Evolutionary conservation across 2,888 invertebrate species (phyloP), one percentile per base, ranked within the genome.

Genomic region (Polyommatus icarus): DNA sequence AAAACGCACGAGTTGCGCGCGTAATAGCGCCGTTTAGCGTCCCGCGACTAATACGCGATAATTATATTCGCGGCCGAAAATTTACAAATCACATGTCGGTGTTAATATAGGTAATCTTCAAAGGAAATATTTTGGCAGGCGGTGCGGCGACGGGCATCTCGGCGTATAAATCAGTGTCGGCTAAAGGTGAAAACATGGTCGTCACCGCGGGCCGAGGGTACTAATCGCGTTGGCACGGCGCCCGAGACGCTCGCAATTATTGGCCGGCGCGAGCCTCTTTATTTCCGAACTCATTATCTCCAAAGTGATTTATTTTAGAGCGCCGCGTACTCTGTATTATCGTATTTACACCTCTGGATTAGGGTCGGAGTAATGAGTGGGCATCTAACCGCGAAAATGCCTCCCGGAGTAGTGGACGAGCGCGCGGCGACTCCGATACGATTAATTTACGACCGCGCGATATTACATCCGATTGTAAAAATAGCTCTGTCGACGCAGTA

Each of bases 231-330:
- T 93, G 93, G 93, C 90, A 24, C 71, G 75, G 77, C 77, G 89
- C 92, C 93, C 92, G 83, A 81, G 81, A 83, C 5, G 15, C 83
- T 83, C 84, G 81, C 84, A 86, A 86, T 88, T 87, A 89, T 89
- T 87, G 86, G 84, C 88, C 88, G 84, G 87, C 90, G 89, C 89
- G 88, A 91, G 85, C 86, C 87, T 86, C 89, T 92, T 91, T 92
- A 93, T 93, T 93, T 92, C 91, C 87, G 91, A 88, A 88, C 91
- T 92, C 92, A 92, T 94, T 94, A 94, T 93, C 90, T 90, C 88
- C 87, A 86, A 89, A 92, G 90, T 90, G 91, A 92, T 93, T 92
- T 92, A 94, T 94, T 93, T 92, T 88, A 83, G 80, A 80, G 78
- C 88, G 86, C 87, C 79, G 78, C 81, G 77, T 81, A 80, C 78